phyloP scores from a whole-genome alignment of 2,113 vertebrate genomes.

The Cisticola juncidis region DNA sequence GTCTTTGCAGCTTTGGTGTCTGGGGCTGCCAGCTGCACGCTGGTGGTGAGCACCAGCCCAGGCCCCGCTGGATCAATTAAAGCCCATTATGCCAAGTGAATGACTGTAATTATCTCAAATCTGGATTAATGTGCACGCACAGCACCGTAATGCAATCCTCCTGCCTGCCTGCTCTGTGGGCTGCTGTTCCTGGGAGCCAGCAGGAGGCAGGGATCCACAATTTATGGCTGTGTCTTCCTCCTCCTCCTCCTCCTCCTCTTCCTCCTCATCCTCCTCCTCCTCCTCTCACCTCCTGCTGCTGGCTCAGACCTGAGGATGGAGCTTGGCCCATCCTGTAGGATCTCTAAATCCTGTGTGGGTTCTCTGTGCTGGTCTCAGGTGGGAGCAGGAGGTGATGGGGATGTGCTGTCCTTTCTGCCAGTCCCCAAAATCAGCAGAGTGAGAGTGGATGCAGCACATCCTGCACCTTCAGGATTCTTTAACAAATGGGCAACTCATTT shows the following conservation, averaged over 20 bases:
- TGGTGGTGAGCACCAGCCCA: background rate
- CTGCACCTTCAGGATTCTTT: background rate
- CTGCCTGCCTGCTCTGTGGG: background rate
- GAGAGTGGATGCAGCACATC: background rate
- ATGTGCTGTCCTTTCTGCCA: background rate
- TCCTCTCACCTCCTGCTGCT: background rate
- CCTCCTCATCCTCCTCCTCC: background rate
- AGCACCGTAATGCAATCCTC: background rate
- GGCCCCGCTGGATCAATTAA: slow-evolving; percentile 43
- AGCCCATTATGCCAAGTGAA: slow-evolving; percentile 57
- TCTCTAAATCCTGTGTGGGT: rapidly evolving
- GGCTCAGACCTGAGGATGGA: rapidly evolving
- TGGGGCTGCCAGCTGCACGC: background rate
- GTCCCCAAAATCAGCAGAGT: background rate
- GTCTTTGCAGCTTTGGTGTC: background rate
- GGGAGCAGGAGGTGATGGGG: background rate
- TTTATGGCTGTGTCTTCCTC: background rate
- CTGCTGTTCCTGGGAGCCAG: background rate
- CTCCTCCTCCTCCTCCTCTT: background rate
- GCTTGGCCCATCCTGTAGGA: background rate
- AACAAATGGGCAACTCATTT: rapidly evolving
- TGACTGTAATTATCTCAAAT: slow-evolving; percentile 65
- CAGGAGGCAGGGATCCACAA: rapidly evolving
- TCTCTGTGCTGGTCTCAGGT: rapidly evolving
- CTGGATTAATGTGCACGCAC: slow-evolving; percentile 36